A percentile compares a stretch with the other conserved stretches of the same genome.
These are phyloP conservation scores for Parauchenoglanis ngamensis DNA, from an alignment of 2,797 vertebrate genomes.

Conservation along the genomic window DNA sequence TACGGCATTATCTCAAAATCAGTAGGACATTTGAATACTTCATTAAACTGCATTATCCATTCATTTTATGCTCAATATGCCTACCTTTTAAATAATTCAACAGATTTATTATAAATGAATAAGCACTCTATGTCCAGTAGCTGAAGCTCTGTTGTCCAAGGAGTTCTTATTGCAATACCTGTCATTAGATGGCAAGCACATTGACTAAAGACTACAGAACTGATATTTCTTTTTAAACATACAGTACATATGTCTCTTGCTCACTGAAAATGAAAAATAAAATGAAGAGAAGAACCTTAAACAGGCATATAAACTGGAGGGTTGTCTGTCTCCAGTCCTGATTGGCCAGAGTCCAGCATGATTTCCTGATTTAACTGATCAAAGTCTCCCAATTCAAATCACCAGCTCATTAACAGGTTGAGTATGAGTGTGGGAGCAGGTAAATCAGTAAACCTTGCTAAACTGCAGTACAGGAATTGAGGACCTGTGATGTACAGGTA, in stretches of 20 bases:
- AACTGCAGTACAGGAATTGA: not conserved
- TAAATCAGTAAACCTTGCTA: not conserved
- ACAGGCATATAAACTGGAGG: not conserved
- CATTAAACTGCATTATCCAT: not conserved
- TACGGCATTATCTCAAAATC: not conserved
- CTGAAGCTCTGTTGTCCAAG: not conserved
- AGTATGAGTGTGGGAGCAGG: not conserved
- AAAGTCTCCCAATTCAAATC: constrained; percentile 1
- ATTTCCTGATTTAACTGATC: constrained; percentile 12
- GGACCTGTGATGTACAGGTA: not conserved
- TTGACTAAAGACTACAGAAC: not conserved
- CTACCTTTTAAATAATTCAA: not conserved
- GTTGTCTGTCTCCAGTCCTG: not conserved
- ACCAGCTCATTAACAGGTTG: not conserved
- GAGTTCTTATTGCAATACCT: not conserved
- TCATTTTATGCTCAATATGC: not conserved
- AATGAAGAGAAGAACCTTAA: not conserved
- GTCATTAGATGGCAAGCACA: not conserved
- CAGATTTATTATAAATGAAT: not conserved
- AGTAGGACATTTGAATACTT: not conserved
- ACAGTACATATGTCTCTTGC: not conserved
- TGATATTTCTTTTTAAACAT: not conserved
- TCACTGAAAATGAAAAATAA: not conserved
- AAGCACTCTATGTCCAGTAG: not conserved
- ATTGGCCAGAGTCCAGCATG: not conserved